These are phyloP conservation scores for Drosophila heteroneura DNA, from an alignment of 2,888 invertebrate genomes.

Conservation along the genomic window DNA sequence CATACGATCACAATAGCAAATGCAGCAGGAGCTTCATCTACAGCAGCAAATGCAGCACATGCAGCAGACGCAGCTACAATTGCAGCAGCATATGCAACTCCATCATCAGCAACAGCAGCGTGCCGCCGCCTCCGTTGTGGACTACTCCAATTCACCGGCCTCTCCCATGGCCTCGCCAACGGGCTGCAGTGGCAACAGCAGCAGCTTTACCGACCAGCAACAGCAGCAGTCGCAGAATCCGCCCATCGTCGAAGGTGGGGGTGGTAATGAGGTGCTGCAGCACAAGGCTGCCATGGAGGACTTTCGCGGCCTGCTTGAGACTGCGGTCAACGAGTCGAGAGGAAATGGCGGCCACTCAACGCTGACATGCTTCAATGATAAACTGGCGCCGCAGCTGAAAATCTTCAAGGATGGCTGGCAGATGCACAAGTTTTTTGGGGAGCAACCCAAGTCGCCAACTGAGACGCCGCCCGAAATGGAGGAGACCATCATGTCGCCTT, in stretches of 20 bases:
- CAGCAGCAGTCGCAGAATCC: slow-evolving; percentile 11
- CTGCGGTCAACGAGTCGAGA: slow-evolving; percentile 70
- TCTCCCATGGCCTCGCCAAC: slow-evolving; percentile 82
- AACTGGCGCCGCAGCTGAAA: slow-evolving; percentile 72
- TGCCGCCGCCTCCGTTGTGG: slow-evolving; percentile 52
- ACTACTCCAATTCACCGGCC: slow-evolving; percentile 82
- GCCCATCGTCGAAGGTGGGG: slow-evolving; percentile 45
- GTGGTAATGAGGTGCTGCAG: slow-evolving; percentile 40
- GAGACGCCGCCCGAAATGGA: slow-evolving; percentile 83
- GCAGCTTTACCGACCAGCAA: slow-evolving; percentile 54
- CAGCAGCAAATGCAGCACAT: slow-evolving; percentile 43
- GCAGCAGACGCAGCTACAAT: slow-evolving; percentile 69
- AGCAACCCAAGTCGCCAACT: slow-evolving; percentile 85
- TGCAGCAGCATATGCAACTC: slow-evolving; percentile 81
- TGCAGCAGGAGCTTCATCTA: slow-evolving; percentile 40
- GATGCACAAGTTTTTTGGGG: slow-evolving; percentile 84
- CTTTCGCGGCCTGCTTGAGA: slow-evolving; percentile 69
- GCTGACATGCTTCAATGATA: slow-evolving; percentile 54
- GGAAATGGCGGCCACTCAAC: slow-evolving; percentile 45
- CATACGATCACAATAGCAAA: background rate
- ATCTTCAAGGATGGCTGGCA: slow-evolving; percentile 84
- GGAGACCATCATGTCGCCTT: slow-evolving; percentile 68
- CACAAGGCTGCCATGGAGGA: slow-evolving; percentile 68
- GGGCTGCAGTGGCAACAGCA: slow-evolving; percentile 44
- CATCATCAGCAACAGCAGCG: slow-evolving; percentile 60